Conservation (phyloP, 2,797 vertebrate genomes). For the Alectoris magna region DNA sequence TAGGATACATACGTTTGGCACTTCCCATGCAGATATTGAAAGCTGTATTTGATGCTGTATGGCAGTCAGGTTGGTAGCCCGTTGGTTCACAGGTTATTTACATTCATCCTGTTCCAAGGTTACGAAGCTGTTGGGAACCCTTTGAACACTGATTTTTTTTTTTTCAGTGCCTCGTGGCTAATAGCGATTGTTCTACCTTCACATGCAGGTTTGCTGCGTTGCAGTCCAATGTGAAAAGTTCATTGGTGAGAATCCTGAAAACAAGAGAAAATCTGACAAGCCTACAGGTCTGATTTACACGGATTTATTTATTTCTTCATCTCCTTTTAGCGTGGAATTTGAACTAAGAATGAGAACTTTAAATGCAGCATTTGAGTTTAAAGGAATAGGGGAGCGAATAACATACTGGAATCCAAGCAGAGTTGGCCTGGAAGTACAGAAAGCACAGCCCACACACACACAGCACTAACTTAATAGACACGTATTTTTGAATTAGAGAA, state of each 20-base stretch:
- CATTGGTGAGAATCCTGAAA: slow-evolving; percentile 78
- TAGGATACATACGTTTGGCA: background rate
- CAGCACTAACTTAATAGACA: background rate
- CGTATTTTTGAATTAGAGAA: background rate
- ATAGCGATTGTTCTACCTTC: background rate
- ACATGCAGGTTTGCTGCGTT: slow-evolving; percentile 78
- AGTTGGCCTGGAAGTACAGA: background rate
- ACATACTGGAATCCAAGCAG: background rate
- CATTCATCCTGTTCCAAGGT: background rate
- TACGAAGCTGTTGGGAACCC: background rate
- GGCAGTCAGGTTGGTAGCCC: background rate
- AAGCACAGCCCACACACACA: background rate
- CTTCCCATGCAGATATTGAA: background rate
- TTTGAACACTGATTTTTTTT: background rate
- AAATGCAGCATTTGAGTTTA: background rate
- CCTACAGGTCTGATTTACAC: slow-evolving; percentile 77
- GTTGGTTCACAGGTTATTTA: background rate
- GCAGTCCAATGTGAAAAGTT: slow-evolving; percentile 79
- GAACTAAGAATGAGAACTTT: background rate
- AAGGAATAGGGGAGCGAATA: background rate
- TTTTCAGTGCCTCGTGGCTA: background rate
- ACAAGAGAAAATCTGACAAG: slow-evolving; percentile 80
- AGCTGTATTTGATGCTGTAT: background rate
- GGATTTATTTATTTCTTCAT: background rate
- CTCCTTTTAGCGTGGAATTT: background rate